Conservation (phyloP, 2,797 vertebrate species). For the Acomys russatus region DNA sequence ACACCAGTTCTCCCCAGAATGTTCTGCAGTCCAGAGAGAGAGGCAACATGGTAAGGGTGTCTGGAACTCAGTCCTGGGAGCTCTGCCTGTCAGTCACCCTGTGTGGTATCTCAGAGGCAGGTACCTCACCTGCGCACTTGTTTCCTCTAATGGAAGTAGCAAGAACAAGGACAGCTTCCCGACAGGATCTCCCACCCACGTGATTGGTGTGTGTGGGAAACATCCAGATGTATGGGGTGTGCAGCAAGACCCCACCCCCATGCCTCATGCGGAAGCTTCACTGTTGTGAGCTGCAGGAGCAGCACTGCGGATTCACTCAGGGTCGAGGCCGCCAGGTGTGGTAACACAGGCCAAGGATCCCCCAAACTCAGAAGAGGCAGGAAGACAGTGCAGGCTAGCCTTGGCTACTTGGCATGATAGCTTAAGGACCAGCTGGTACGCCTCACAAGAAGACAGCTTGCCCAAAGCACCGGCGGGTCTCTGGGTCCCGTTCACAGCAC, state of each 20-base stretch:
- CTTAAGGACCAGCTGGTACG: neutral
- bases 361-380: neutral
- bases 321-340: neutral
- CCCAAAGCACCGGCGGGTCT: neutral
- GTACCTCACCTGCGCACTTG: neutral
- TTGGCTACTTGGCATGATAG: neutral
- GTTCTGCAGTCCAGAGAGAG: neutral
- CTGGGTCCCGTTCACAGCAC: neutral
- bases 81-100: neutral
- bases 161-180: no score
- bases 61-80: neutral
- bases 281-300: neutral
- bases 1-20: neutral
- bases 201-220: neutral
- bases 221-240: neutral
- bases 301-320: neutral
- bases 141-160: neutral
- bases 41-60: neutral
- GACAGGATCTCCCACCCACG: neutral
- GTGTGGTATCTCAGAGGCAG: neutral
- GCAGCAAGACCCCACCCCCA: neutral
- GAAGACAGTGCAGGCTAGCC: neutral
- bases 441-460: neutral
- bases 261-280: neutral
- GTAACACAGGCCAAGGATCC: neutral